Evolutionary conservation across 2,797 vertebrate genomes (phyloP).

Genomic region (Melanotaenia maccullochi): DNA sequence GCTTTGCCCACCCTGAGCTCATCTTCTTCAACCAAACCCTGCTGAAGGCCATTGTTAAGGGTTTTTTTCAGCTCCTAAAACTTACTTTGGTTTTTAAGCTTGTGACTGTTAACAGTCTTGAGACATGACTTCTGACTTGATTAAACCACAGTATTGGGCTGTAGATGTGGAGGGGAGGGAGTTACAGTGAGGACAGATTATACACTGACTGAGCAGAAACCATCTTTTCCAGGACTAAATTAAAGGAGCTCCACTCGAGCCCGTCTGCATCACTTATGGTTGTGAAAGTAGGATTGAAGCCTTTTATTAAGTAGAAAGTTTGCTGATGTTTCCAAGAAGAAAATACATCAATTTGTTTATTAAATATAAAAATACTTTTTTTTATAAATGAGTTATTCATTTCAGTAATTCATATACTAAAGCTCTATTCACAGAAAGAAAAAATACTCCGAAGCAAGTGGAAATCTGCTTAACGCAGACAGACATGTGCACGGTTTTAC

Average conservation of each 20-base stretch:
- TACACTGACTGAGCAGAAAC: constrained; percentile 2
- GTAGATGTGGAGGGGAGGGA: neutral
- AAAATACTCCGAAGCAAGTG: neutral
- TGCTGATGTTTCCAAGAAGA: fast-evolving
- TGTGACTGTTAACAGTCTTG: neutral
- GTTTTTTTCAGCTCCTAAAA: constrained; percentile 7
- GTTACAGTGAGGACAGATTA: constrained; percentile 19
- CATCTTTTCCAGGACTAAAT: neutral
- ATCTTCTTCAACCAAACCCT: constrained; percentile 9
- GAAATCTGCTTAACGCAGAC: no score
- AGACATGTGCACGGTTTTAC: no score
- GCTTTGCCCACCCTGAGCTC: neutral
- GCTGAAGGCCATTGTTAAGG: neutral
- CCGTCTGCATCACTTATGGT: neutral
- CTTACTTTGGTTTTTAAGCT: constrained; percentile 28
- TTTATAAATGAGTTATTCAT: no score
- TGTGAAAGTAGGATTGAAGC: neutral
- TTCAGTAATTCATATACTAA: fast-evolving
- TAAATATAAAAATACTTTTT: neutral
- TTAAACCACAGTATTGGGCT: constrained; percentile 2
- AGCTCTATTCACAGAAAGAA: neutral
- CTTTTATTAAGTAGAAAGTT: neutral
- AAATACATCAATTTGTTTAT: neutral
- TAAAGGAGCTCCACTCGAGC: neutral
- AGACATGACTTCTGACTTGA: constrained; percentile 24